A percentile compares a stretch with the other conserved stretches of the same genome.
These are phyloP conservation scores for Orthonyx spaldingii DNA, from an alignment of 2,113 vertebrate species.

Conservation along the genomic window DNA sequence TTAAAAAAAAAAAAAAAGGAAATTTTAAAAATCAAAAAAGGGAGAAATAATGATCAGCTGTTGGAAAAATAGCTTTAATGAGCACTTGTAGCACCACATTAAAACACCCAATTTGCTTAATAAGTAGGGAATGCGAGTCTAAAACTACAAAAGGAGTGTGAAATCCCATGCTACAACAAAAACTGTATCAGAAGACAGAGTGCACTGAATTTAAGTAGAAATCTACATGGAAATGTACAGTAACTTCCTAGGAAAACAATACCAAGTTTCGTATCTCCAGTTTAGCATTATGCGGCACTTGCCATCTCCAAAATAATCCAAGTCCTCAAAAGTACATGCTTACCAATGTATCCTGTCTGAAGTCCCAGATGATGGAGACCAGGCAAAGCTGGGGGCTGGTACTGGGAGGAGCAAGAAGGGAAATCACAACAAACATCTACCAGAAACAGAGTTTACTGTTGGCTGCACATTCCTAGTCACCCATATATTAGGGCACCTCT, in stretches of 20 bases:
- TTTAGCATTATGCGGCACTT: background rate
- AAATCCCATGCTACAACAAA: constrained; percentile 14
- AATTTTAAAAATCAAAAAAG: background rate
- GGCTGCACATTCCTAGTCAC: background rate
- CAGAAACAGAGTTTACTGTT: background rate
- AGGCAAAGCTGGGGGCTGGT: background rate
- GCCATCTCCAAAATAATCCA: background rate
- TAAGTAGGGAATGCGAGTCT: constrained; percentile 46
- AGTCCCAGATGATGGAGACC: background rate
- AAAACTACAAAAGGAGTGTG: constrained; percentile 36
- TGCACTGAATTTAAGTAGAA: background rate
- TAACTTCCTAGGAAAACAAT: background rate
- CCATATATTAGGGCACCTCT: background rate
- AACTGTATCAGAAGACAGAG: background rate
- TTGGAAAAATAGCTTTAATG: constrained; percentile 62
- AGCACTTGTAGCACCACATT: constrained; percentile 50
- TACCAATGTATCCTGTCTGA: background rate
- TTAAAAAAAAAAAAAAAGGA: background rate
- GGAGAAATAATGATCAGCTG: constrained; percentile 57
- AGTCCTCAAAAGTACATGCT: background rate
- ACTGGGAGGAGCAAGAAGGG: background rate
- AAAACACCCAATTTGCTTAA: constrained; percentile 57
- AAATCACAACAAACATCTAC: background rate
- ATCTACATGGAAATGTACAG: background rate
- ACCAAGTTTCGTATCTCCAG: background rate